A percentile compares a stretch with the other conserved stretches of the same genome.
Conservation (phyloP, 92 coral and sea anemone genomes). For the Parazoanthus darwini region DNA sequence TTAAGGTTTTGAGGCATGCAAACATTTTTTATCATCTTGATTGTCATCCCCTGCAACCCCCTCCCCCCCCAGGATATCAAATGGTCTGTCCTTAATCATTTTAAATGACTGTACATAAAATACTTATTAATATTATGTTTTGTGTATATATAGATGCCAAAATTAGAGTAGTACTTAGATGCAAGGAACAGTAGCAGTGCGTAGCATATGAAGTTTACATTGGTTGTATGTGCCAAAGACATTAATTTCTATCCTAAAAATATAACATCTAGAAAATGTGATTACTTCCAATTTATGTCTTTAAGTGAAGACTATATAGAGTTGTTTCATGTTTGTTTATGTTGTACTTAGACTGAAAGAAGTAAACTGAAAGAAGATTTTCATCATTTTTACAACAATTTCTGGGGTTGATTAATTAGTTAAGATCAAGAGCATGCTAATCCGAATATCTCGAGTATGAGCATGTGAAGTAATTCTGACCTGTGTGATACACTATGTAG, state of each 20-base stretch:
- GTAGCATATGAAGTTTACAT: too few species aligned
- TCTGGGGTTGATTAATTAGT: too few species aligned
- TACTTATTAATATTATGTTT: too few species aligned
- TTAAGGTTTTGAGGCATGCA: not conserved
- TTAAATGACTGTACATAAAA: not conserved
- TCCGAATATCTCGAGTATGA: too few species aligned
- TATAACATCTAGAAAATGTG: too few species aligned
- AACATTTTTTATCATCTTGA: not conserved
- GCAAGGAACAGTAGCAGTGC: not conserved
- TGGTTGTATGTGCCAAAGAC: not conserved
- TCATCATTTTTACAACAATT: too few species aligned
- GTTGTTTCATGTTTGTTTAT: constrained; percentile 24
- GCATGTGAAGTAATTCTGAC: not conserved
- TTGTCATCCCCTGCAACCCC: not conserved
- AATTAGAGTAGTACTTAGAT: not conserved
- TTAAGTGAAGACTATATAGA: not conserved
- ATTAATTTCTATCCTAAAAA: not conserved
- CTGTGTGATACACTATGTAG: not conserved
- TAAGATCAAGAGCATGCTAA: too few species aligned
- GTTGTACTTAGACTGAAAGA: not conserved
- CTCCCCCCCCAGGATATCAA: not conserved
- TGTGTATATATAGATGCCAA: not conserved
- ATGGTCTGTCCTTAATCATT: not conserved
- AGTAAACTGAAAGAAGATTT: not conserved
- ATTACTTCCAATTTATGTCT: not conserved